Evolutionary conservation across 2,797 vertebrate genomes (phyloP), one percentile per base, ranked within the genome.

Genomic region (Brachyrhaphis roseni): DNA sequence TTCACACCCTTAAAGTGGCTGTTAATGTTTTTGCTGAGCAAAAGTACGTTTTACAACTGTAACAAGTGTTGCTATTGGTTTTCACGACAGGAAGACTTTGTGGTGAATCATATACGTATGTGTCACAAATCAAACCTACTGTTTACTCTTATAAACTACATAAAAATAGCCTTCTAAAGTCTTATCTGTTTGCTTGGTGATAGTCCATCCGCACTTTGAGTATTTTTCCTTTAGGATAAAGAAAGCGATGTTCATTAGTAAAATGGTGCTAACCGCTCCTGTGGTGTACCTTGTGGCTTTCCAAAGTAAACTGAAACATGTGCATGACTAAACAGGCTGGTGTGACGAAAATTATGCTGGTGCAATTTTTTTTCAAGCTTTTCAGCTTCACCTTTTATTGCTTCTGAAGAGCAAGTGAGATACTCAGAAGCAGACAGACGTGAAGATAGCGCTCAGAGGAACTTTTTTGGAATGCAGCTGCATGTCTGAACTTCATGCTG

Each of bases 31-130:
- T 72, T 81, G 20, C 39, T 83, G 53, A 72, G 39, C 43, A 28
- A 62, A 66, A 53, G 1, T 23, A n/a, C 46, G 26, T 51, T 86
- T 74, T 72, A 74, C 39, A 75, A 39, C 82, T 72, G 73, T 11
- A 81, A 68, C 46, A 41, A 72, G 68, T 45, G 43, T 18, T 36
- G 31, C 72, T 71, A 20, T 82, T 70, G 78, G 26, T 11, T 5
- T 26, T 59, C 55, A 39, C 12, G 0, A 12, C 66, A 43, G 66
- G 39, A 41, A 39, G 23, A 36, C 55, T 64, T 78, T 77, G 15
- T 45, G 53, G 89, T 85, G 80, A 78, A 87, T 94, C 64, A 93
- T 94, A 91, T 76, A 90, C 89, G 28, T 8, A 64, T 8, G 74
- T 64, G 76, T 84, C 70, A 87, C 90, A 88, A 90, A 90, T 90